Evolutionary conservation across 92 coral and sea anemone genomes (phyloP), one percentile per base, ranked within the genome.

Genomic region (Meandrina meandrites): DNA sequence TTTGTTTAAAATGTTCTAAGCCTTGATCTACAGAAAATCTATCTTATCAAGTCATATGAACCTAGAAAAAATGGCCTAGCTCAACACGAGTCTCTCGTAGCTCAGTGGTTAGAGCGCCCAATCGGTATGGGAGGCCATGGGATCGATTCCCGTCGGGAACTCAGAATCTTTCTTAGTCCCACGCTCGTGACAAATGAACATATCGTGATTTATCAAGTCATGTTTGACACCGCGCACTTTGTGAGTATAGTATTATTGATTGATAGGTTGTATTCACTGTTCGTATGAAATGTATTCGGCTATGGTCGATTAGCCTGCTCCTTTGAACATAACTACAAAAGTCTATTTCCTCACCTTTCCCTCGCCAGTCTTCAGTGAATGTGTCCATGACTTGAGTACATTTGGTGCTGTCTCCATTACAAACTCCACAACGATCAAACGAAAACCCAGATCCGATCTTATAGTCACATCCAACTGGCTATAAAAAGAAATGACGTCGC

Each of bases 391-490:
- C 75, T 62, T 27, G 31, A 12, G 22, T 21, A 67, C 93, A 91
- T 35, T 70, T 71, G n/a, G 86, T 53, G 30, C 93, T 89, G 48
- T 88, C 91, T 27, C 93, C 93, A 79, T 91, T 91, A 51, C 93
- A 91, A 19, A 87, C 80, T 47, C 91, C 91, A 77, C 93, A 91
- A 70, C 93, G 86, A 83, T 91, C 93, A 11, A 78, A 28, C 14
- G 69, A 42, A 1, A 81, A 76, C 42, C 66, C 68, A 34, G 93
- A 91, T 31, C 89, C 87, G 66, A 91, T 64, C 36, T 19, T 75
- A 45, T 80, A 40, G 58, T 91, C 88, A 75, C 93, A 91, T 27
- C 93, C 93, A n/a, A 91, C 88, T 11, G 66, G 79, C 93, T 91
- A 13, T 48, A 83, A 83, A 22, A 31, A 62, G 13, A 11, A 62